Percentiles rank a stretch among this genome's conserved stretches.
These are phyloP conservation scores for Pelobates cultripes DNA, from an alignment of 2,797 vertebrate species.

Conservation along the genomic window DNA sequence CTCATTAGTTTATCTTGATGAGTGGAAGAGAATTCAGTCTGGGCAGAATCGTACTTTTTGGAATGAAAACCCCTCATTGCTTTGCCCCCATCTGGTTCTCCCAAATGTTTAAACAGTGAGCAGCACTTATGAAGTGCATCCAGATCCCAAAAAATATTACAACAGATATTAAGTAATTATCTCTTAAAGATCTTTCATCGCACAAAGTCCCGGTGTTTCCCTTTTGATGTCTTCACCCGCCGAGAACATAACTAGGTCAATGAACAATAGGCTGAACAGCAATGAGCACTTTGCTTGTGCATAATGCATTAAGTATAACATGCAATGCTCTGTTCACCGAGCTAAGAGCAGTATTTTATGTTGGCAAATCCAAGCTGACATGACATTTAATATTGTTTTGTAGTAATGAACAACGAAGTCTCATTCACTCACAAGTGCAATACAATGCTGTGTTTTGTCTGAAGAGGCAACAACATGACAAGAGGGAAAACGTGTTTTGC, in stretches of 20 bases:
- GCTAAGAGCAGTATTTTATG: constrained; percentile 92
- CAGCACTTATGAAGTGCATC: no score
- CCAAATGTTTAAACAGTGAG: no score
- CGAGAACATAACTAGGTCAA: constrained; percentile 90
- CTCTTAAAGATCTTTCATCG: background rate
- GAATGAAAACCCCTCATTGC: no score
- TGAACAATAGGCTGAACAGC: constrained; percentile 91
- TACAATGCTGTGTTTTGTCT: constrained; percentile 90
- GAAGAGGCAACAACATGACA: constrained; percentile 84
- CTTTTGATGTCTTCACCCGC: constrained; percentile 76
- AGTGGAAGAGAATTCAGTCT: no score
- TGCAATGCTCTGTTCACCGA: constrained; percentile 83
- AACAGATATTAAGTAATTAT: background rate
- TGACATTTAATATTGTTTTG: constrained; percentile 97
- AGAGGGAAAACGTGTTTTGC: constrained; percentile 78
- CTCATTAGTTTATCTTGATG: no score
- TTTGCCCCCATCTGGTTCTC: no score
- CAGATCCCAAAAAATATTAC: background rate
- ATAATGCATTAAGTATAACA: constrained; percentile 98
- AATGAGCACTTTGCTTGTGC: constrained; percentile 90
- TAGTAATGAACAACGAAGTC: constrained; percentile 90
- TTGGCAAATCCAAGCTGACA: constrained; percentile 94
- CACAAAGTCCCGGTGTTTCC: constrained; percentile 65
- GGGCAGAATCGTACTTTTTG: no score
- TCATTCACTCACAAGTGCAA: constrained; percentile 90